phyloP scores from a whole-genome alignment of 2,888 invertebrate genomes.

The Chrysolina oricalcia region DNA sequence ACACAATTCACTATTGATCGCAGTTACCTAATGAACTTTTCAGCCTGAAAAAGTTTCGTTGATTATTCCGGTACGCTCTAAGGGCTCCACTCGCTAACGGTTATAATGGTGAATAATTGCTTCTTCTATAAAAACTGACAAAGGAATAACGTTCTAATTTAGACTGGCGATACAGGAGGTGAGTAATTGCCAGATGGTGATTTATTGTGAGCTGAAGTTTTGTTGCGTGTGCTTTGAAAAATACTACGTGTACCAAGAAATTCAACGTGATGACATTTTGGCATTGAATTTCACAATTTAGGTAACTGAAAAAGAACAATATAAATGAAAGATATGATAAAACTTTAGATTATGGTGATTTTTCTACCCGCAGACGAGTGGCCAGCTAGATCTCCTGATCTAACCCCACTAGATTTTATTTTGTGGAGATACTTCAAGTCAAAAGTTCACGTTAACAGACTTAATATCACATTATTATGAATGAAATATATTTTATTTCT shows the following conservation, averaged over 20 bases:
- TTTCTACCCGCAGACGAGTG: too few relatives aligned
- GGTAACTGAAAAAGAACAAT: too few relatives aligned
- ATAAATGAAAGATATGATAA: too few relatives aligned
- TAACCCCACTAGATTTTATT: too few relatives aligned
- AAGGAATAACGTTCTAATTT: slow-evolving; percentile 10
- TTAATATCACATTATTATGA: too few relatives aligned
- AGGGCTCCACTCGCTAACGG: slow-evolving; percentile 32
- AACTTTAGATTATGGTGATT: too few relatives aligned
- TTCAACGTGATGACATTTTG: too few relatives aligned
- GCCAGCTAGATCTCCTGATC: too few relatives aligned
- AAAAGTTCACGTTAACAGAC: too few relatives aligned
- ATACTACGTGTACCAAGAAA: slow-evolving; percentile 18
- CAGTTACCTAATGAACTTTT: slow-evolving; percentile 38
- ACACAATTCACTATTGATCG: background rate
- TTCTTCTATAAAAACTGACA: slow-evolving; percentile 29
- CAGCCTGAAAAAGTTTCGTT: slow-evolving; percentile 29
- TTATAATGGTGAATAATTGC: slow-evolving; percentile 33
- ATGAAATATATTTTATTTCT: too few relatives aligned
- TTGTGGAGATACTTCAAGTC: too few relatives aligned
- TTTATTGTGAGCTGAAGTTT: slow-evolving; percentile 1
- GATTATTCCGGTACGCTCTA: slow-evolving; percentile 15
- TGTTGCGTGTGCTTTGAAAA: slow-evolving; percentile 9
- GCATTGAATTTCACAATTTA: too few relatives aligned
- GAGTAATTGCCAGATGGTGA: slow-evolving; percentile 10
- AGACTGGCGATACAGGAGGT: background rate